These are phyloP conservation scores for Heliconius ismenius DNA, from an alignment of 2,888 invertebrate species.

Conservation along the genomic window DNA sequence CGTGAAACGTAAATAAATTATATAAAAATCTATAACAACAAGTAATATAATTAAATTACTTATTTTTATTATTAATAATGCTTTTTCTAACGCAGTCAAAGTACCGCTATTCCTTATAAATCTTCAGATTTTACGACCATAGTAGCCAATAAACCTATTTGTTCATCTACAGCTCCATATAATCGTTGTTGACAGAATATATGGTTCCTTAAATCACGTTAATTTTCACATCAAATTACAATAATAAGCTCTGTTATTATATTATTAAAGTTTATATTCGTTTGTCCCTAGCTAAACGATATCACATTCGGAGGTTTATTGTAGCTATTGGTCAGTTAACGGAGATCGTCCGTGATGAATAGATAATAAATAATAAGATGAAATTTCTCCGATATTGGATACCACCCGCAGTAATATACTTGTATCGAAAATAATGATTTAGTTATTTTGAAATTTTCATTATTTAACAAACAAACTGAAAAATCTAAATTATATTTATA, in stretches of 20 bases:
- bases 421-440: neutral
- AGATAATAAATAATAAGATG: conserved; percentile 33
- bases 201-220: conserved; percentile 70
- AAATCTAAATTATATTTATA: too few species aligned
- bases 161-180: conserved; percentile 71
- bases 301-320: conserved; percentile 27
- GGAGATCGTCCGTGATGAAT: conserved; percentile 29
- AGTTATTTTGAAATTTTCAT: too few species aligned
- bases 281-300: neutral
- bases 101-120: conserved; percentile 60
- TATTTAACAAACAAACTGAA: too few species aligned
- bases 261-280: conserved; percentile 42
- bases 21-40: neutral
- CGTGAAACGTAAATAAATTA: neutral
- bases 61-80: neutral
- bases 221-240: conserved; percentile 62
- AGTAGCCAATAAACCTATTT: conserved; percentile 78
- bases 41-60: neutral
- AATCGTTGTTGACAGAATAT: conserved; percentile 69
- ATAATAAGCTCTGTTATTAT: conserved; percentile 44
- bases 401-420: conserved; percentile 7
- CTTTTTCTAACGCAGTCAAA: conserved; percentile 14
- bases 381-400: conserved; percentile 34
- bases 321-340: conserved; percentile 28
- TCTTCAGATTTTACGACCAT: conserved; percentile 69